These are phyloP conservation scores for Teleopsis dalmanni DNA, from an alignment of 1,140 invertebrate species.

Conservation along the genomic window DNA sequence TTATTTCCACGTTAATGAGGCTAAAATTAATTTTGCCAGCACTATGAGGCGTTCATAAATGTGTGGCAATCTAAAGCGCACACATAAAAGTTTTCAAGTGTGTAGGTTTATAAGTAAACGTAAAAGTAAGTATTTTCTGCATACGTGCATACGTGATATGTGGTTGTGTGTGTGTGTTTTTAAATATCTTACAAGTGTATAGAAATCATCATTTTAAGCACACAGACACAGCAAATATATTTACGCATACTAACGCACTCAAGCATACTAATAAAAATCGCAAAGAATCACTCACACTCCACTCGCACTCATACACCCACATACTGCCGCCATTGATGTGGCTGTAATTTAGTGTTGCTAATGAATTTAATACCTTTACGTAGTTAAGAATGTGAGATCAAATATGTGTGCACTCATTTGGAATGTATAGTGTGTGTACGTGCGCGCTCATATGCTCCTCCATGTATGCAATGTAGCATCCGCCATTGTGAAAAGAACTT, in stretches of 20 bases:
- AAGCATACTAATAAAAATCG: not conserved
- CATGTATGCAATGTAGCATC: too few species aligned
- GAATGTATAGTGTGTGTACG: too few species aligned
- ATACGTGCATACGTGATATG: not conserved
- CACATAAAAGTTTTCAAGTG: too few species aligned
- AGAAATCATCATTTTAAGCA: not conserved
- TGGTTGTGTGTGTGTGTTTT: not conserved
- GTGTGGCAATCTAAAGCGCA: not conserved
- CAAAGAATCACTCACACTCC: not conserved
- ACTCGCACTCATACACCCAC: not conserved
- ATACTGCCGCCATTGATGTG: too few species aligned
- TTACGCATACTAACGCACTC: not conserved
- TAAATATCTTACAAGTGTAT: not conserved
- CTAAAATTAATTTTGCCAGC: not conserved
- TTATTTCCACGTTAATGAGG: constrained; percentile 1
- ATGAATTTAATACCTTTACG: constrained; percentile 10
- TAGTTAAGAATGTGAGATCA: too few species aligned
- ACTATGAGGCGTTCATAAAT: not conserved
- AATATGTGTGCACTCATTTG: too few species aligned
- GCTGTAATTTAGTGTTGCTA: constrained; percentile 5
- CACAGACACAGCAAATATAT: not conserved
- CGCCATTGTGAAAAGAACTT: too few species aligned
- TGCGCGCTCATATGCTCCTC: too few species aligned
- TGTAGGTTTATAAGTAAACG: too few species aligned
- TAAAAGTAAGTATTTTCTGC: too few species aligned